Evolutionary conservation across 1,140 invertebrate genomes (phyloP).

Genomic region (Agrilus planipennis): DNA sequence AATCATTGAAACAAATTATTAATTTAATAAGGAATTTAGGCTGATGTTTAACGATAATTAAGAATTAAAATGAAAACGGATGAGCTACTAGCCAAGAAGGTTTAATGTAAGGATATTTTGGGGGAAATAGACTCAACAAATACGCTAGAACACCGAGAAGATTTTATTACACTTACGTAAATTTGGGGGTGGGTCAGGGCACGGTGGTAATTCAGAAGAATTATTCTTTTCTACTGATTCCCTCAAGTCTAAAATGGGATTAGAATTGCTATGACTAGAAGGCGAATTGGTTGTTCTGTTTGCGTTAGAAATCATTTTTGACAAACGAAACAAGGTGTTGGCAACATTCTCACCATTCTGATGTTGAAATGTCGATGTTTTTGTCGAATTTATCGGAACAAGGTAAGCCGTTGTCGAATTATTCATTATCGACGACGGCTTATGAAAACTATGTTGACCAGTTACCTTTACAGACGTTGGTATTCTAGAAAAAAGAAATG

Average conservation of each 20-base stretch:
- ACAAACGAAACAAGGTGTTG: background rate
- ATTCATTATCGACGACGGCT: too few relatives aligned
- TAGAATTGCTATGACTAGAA: conserved; percentile 2
- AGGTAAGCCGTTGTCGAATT: too few relatives aligned
- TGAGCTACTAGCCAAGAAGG: too few relatives aligned
- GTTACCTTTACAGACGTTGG: too few relatives aligned
- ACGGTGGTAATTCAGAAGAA: conserved; percentile 14
- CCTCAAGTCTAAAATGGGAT: background rate
- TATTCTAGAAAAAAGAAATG: too few relatives aligned
- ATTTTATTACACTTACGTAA: conserved; percentile 13
- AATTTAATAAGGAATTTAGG: too few relatives aligned
- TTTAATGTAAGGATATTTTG: background rate
- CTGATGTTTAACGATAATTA: too few relatives aligned
- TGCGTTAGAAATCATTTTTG: background rate
- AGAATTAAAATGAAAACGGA: too few relatives aligned
- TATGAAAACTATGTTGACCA: too few relatives aligned
- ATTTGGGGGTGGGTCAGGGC: conserved; percentile 20
- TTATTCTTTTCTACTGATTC: too few relatives aligned
- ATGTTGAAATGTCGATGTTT: background rate
- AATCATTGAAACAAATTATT: too few relatives aligned
- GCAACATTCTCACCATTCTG: conserved; percentile 1
- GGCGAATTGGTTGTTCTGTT: conserved; percentile 2
- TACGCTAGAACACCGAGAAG: background rate
- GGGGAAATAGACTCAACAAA: conserved; percentile 1
- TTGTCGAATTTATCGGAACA: background rate